Evolutionary conservation across 2,888 invertebrate genomes (phyloP).

Genomic region (Margaritifera margaritifera): DNA sequence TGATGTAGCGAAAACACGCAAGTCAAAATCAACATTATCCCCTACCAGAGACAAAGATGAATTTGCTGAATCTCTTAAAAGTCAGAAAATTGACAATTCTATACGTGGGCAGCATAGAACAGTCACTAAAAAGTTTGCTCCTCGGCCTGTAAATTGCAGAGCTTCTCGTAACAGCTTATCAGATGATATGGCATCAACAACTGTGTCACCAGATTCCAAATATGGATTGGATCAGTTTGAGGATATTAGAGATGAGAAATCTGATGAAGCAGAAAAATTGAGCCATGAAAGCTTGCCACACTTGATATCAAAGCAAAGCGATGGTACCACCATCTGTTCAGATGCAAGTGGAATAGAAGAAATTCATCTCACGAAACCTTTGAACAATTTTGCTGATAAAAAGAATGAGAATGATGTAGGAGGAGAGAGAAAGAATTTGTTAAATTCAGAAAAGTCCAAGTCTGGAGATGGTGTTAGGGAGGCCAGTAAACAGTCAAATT

Average conservation of each 20-base stretch:
- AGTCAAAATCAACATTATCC: conserved; percentile 34
- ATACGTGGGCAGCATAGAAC: too few relatives aligned
- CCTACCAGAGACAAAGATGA: conserved; percentile 16
- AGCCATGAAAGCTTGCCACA: conserved; percentile 45
- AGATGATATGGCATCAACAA: conserved; percentile 43
- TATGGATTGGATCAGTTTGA: conserved; percentile 69
- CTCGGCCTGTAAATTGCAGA: conserved; percentile 22
- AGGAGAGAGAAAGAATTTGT: too few relatives aligned
- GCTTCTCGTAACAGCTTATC: conserved; percentile 23
- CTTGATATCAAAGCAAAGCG: conserved; percentile 50
- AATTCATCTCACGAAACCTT: conserved; percentile 39
- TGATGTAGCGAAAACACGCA: conserved; percentile 61
- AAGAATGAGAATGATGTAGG: conserved; percentile 2
- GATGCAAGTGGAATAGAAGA: conserved; percentile 61
- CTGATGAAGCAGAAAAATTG: conserved; percentile 36
- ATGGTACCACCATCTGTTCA: conserved; percentile 58
- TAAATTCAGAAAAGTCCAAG: too few relatives aligned
- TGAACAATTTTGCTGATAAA: conserved; percentile 20
- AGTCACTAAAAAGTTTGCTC: conserved; percentile 26
- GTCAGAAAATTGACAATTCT: too few relatives aligned
- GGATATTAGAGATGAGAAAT: conserved; percentile 39
- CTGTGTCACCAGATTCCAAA: conserved; percentile 59
- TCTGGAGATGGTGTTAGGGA: conserved; percentile 1
- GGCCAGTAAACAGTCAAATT: neutral
- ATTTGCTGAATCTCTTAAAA: too few relatives aligned